These are phyloP conservation scores for Carettochelys insculpta DNA, from an alignment of 2,113 vertebrate genomes.

Conservation along the genomic window DNA sequence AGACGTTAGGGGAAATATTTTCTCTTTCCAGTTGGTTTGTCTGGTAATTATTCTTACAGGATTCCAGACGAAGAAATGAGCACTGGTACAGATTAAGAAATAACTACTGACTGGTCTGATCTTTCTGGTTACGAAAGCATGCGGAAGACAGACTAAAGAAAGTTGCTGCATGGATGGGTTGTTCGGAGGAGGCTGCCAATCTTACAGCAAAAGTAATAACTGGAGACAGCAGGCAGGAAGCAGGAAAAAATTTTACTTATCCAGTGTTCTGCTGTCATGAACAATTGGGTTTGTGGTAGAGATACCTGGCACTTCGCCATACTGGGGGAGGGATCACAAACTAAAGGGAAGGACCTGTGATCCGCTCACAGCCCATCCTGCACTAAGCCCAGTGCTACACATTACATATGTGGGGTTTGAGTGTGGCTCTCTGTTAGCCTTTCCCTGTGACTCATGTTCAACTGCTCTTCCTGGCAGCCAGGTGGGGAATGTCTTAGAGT, in stretches of 20 bases:
- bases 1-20: not conserved
- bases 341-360: too few species aligned
- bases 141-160: not conserved
- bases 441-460: too few species aligned
- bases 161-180: not conserved
- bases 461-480: too few species aligned
- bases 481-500: too few species aligned
- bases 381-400: too few species aligned
- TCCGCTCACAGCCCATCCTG: too few species aligned
- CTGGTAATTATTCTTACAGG: not conserved
- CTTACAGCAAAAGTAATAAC: not conserved
- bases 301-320: too few species aligned
- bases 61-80: not conserved
- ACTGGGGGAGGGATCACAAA: too few species aligned
- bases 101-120: not conserved
- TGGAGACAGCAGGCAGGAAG: not conserved
- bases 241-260: not conserved
- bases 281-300: too few species aligned
- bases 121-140: not conserved
- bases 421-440: too few species aligned
- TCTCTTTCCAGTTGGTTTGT: fast-evolving
- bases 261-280: not conserved
- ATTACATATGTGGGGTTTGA: too few species aligned
- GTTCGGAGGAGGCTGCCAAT: not conserved
- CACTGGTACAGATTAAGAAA: not conserved